Base-by-base conservation (phyloP, 2,888 invertebrate species). In the Incurvaria masculella region DNA sequence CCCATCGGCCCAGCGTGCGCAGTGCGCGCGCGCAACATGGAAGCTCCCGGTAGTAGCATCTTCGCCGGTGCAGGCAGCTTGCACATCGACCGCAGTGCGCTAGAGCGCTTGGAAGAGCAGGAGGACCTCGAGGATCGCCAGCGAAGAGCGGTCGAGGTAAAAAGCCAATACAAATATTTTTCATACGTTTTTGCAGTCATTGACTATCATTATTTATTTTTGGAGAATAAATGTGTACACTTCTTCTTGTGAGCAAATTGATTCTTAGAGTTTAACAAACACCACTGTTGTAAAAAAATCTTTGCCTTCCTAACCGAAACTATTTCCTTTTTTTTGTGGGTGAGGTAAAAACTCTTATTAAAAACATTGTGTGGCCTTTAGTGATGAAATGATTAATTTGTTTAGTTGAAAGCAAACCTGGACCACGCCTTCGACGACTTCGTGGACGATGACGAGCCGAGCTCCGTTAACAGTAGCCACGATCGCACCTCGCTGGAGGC, bases 391-490 rank as follows among this genome's bases (percentile, higher is more conserved):
- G 10, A n/a, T 47, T 50, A 49, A 46, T 59, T 54, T 49, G 71
- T 76, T 49, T 58, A 88, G 88, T 65, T 89, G 27, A 75, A 84
- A 55, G 78, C 84, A 59, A 70, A 86, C 51, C 64, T 89, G 47
- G 81, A 76, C 52, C 83, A 83, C 62, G 87, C 82, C n/a, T 84
- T 89, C 60, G 84, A 85, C 55, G 87, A 88, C 60, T 74, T 88
- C 40, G 70, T 79, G 49, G 84, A 85, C 50, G 86, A 87, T 50
- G 85, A 86, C 53, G 85, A 86, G 53, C 82, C 74, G 38, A 81
- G 80, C 50, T 81, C 84, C 49, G 84, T 85, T 14, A 78, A 83
- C 42, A 79, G 84, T 61, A 76, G 81, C 57, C 72, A 72, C 11
- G 75, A 78, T 53, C 78, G 72, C 52, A 72, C 75, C 18, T 50